A percentile compares a stretch with the other conserved stretches of the same genome.
Evolutionary conservation across 2,888 invertebrate genomes (phyloP).

Genomic region (Melolontha melolontha): DNA sequence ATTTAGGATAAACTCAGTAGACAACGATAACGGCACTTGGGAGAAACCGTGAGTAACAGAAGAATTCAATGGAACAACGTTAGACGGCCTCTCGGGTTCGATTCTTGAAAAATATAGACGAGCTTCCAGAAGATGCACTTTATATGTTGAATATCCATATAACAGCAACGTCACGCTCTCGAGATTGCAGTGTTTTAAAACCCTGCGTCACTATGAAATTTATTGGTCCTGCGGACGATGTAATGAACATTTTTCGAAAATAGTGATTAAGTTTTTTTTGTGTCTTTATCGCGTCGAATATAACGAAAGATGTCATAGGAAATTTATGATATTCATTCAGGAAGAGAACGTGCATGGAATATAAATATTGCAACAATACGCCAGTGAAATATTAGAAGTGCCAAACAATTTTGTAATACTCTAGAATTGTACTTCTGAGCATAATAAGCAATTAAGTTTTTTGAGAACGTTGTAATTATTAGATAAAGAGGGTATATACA

Average conservation of each 20-base stretch:
- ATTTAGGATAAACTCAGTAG: conserved; percentile 33
- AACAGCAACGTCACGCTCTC: conserved; percentile 35
- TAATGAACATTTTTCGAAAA: conserved; percentile 52
- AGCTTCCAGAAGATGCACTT: conserved; percentile 32
- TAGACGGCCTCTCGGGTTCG: conserved; percentile 43
- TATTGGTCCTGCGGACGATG: conserved; percentile 49
- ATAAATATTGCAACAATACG: neutral
- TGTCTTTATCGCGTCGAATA: conserved; percentile 9
- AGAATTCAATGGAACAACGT: conserved; percentile 18
- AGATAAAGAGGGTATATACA: too few species aligned
- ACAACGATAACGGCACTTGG: conserved; percentile 24
- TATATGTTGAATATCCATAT: conserved; percentile 31
- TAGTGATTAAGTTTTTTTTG: conserved; percentile 35
- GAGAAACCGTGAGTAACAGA: conserved; percentile 18
- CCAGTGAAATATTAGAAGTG: neutral
- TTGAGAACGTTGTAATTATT: too few species aligned
- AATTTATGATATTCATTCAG: conserved; percentile 13
- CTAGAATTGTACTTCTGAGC: too few species aligned
- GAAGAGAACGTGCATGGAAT: conserved; percentile 6
- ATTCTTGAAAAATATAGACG: conserved; percentile 43
- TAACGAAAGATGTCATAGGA: neutral
- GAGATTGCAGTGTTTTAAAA: conserved; percentile 51
- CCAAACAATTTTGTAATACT: too few species aligned
- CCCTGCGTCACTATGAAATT: conserved; percentile 48
- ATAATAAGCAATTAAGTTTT: too few species aligned